Percentiles rank a stretch among this genome's conserved stretches.
phyloP scores from a whole-genome alignment of 2,113 vertebrate species.

The Phalacrocorax brasilianus region DNA sequence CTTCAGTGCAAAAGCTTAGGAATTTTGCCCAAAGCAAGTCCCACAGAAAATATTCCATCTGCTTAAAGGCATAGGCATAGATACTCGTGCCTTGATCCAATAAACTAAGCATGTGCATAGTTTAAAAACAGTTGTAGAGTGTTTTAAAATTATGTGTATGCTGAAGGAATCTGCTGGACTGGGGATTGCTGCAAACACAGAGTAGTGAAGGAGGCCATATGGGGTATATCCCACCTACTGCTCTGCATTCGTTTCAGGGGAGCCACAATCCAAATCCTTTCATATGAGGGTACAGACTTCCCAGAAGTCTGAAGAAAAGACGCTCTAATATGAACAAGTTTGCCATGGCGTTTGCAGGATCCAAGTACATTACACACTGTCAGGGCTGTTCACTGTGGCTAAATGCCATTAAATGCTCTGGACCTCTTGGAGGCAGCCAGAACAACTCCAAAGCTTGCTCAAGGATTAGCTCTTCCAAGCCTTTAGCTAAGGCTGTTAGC shows the following conservation, averaged over 20 bases:
- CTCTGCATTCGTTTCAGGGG: neutral
- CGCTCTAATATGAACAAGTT: neutral
- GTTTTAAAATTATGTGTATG: neutral
- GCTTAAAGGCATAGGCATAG: neutral
- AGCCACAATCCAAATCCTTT: neutral
- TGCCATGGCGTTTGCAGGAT: neutral
- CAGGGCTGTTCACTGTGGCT: neutral
- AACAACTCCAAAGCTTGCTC: neutral
- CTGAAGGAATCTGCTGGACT: neutral
- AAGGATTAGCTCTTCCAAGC: neutral
- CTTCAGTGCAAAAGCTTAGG: neutral
- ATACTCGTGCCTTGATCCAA: neutral
- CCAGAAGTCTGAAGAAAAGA: neutral
- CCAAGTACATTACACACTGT: neutral
- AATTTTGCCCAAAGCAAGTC: neutral
- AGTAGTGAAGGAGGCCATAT: neutral
- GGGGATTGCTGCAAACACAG: neutral
- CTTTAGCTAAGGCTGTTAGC: neutral
- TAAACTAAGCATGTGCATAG: neutral
- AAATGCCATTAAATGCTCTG: neutral
- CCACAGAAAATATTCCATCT: neutral
- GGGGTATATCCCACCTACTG: neutral
- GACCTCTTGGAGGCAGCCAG: neutral
- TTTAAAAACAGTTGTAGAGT: neutral
- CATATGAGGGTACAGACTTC: neutral